Evolutionary conservation across 2,113 vertebrate species (phyloP).

Genomic region (Nestor notabilis): DNA sequence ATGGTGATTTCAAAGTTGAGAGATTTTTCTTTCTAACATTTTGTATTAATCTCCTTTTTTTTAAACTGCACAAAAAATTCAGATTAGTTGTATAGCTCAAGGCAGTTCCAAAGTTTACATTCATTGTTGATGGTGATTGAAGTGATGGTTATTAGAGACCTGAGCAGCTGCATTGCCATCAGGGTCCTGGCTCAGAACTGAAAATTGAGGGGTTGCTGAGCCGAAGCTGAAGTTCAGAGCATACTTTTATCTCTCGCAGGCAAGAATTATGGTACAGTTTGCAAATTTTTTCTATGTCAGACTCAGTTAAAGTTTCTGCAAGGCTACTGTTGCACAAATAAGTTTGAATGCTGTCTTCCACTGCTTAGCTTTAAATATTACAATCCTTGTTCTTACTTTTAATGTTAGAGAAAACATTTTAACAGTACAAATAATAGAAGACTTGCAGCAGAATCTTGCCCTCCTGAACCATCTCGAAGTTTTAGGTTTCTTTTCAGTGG

Average conservation of each 20-base stretch:
- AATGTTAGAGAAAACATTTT: background rate
- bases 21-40: slow-evolving; percentile 5
- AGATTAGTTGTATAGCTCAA: slow-evolving; percentile 8
- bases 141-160: slow-evolving; percentile 35
- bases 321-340: background rate
- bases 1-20: background rate
- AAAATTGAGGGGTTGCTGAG: background rate
- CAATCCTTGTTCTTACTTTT: background rate
- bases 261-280: background rate
- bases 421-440: background rate
- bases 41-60: background rate
- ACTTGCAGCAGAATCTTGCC: background rate
- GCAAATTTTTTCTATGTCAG: background rate
- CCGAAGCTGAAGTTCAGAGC: slow-evolving; percentile 23
- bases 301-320: background rate
- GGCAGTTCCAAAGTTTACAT: slow-evolving; percentile 11
- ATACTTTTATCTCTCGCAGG: background rate
- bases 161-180: slow-evolving; percentile 31
- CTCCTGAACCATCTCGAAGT: background rate
- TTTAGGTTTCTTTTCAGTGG: background rate
- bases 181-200: slow-evolving; percentile 8
- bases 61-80: background rate
- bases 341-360: background rate
- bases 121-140: slow-evolving; percentile 4
- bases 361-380: background rate